phyloP scores from a whole-genome alignment of 1,140 invertebrate species.

The Heliothis virescens region DNA sequence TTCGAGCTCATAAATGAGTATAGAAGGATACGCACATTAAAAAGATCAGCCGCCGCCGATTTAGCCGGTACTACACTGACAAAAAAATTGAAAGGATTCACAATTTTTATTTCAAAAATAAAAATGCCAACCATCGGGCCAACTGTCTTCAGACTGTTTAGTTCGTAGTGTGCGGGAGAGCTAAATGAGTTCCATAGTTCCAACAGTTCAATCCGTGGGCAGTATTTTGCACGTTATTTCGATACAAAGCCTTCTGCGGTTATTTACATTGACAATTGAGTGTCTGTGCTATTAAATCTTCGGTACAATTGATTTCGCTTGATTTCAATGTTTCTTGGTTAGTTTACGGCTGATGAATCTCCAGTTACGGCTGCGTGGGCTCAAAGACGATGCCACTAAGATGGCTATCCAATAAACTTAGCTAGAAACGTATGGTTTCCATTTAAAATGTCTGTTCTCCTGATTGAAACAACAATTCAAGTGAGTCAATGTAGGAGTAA shows the following conservation, averaged over 20 bases:
- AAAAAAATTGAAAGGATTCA: no score
- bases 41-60: no score
- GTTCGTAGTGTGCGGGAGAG: no score
- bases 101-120: no score
- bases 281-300: slow-evolving; percentile 15
- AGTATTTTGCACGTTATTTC: background rate
- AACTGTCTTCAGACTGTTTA: no score
- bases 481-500: no score
- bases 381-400: background rate
- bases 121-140: no score
- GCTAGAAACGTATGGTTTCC: background rate
- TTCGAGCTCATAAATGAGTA: no score
- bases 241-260: slow-evolving; percentile 7
- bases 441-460: background rate
- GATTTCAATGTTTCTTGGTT: slow-evolving; percentile 4
- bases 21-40: no score
- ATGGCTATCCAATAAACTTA: background rate
- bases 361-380: slow-evolving; percentile 3
- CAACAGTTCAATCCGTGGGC: background rate
- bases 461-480: no score
- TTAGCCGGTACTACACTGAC: no score
- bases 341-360: slow-evolving; percentile 17
- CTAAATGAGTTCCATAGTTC: background rate
- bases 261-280: slow-evolving; percentile 16
- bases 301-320: background rate